Conservation (phyloP, 1,140 invertebrate species). For the Orius insidiosus region DNA sequence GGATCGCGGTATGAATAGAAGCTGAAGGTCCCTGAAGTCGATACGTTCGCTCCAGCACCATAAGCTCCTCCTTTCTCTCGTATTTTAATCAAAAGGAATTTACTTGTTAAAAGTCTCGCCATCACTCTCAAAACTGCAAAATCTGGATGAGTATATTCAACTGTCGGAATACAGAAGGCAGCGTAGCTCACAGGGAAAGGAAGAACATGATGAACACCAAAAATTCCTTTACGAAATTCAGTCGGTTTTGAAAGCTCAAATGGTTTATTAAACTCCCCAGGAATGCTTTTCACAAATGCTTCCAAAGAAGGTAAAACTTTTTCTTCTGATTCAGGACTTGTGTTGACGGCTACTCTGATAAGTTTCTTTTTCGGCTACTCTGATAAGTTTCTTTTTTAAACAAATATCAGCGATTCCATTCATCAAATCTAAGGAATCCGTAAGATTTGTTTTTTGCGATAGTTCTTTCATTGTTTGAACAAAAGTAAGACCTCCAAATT, state of each 20-base stretch:
- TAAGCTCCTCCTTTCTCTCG: constrained; percentile 87
- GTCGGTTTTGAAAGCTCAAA: background rate
- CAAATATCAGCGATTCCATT: constrained; percentile 41
- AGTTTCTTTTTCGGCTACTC: too few relatives aligned
- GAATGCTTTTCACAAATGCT: background rate
- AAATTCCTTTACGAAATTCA: constrained; percentile 22
- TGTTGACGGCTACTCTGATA: constrained; percentile 47
- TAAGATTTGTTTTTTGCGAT: constrained; percentile 43
- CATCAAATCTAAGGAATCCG: constrained; percentile 43
- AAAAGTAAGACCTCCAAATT: constrained; percentile 56
- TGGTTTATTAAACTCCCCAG: background rate
- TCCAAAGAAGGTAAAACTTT: background rate
- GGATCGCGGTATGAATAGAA: constrained; percentile 80
- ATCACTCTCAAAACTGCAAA: constrained; percentile 57
- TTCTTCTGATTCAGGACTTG: constrained; percentile 18
- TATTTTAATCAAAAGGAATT: constrained; percentile 70
- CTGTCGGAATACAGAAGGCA: constrained; percentile 56
- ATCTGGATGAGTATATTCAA: constrained; percentile 60
- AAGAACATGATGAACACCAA: constrained; percentile 54
- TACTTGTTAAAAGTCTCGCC: constrained; percentile 53
- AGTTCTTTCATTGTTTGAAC: constrained; percentile 61
- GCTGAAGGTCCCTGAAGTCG: constrained; percentile 49
- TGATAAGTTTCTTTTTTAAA: constrained; percentile 46
- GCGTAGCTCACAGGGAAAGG: constrained; percentile 78
- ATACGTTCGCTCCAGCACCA: constrained; percentile 58